phyloP scores from a whole-genome alignment of 2,888 invertebrate species.

The Volucella zonaria region DNA sequence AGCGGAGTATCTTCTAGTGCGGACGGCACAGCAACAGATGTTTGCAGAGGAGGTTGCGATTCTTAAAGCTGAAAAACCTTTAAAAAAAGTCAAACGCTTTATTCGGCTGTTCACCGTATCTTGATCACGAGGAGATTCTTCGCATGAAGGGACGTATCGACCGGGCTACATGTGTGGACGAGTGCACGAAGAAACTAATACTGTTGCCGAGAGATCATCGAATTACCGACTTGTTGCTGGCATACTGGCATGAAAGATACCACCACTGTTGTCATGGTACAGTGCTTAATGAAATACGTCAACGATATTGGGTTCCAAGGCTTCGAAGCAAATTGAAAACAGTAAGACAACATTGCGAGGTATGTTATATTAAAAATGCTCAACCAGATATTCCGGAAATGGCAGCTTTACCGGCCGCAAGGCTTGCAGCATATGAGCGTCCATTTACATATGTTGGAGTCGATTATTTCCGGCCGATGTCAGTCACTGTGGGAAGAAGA shows the following conservation, averaged over 20 bases:
- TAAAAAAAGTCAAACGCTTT: too few species aligned
- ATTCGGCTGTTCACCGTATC: background rate
- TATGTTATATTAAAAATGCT: background rate
- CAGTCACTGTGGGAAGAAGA: too few species aligned
- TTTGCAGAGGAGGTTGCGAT: too few species aligned
- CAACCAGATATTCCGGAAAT: background rate
- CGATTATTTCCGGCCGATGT: background rate
- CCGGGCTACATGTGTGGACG: background rate
- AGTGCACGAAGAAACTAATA: too few species aligned
- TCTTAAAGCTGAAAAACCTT: too few species aligned
- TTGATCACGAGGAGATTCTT: background rate
- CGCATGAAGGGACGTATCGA: slow-evolving; percentile 20
- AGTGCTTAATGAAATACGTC: slow-evolving; percentile 9
- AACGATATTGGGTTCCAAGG: background rate
- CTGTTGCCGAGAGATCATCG: too few species aligned
- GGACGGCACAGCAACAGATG: too few species aligned
- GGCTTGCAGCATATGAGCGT: slow-evolving; percentile 12
- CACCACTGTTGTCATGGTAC: slow-evolving; percentile 2
- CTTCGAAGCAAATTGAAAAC: background rate
- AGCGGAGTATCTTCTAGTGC: too few species aligned
- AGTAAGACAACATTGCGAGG: background rate
- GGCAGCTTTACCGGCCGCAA: background rate
- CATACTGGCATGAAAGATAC: background rate
- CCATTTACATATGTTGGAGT: background rate
- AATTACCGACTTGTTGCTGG: background rate